phyloP scores from a whole-genome alignment of 1,140 invertebrate species.

The Aphis craccivora region DNA sequence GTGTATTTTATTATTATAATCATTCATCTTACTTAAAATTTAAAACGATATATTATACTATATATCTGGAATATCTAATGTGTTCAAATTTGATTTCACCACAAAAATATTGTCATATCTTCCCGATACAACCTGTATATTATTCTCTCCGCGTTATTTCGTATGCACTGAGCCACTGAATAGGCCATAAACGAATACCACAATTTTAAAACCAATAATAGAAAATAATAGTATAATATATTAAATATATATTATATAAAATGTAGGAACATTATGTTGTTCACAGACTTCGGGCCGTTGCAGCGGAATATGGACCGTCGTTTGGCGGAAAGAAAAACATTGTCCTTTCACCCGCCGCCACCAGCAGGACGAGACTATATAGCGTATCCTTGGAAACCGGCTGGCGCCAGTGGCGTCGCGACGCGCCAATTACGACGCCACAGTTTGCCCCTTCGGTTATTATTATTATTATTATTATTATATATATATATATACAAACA shows the following conservation, averaged over 20 bases:
- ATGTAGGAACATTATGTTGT: neutral
- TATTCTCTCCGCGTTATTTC: neutral
- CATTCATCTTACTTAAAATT: too few relatives aligned
- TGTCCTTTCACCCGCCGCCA: neutral
- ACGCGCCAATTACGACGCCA: slow-evolving; percentile 57
- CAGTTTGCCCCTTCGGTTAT: slow-evolving; percentile 43
- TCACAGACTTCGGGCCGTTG: neutral
- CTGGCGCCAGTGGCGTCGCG: slow-evolving; percentile 56
- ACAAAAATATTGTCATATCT: neutral
- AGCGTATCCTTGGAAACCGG: slow-evolving; percentile 55
- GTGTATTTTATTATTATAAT: neutral
- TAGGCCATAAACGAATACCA: neutral
- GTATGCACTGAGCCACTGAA: neutral
- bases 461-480: neutral
- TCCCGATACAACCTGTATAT: neutral
- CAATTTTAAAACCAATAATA: slow-evolving; percentile 14
- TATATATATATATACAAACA: neutral
- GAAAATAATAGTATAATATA: neutral
- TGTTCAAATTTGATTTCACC: neutral
- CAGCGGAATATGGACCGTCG: slow-evolving; percentile 7
- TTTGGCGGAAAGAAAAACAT: slow-evolving; percentile 14
- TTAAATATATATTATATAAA: neutral
- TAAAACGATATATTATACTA: neutral
- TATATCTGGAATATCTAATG: too few relatives aligned
- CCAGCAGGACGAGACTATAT: slow-evolving; percentile 11